These are phyloP conservation scores for Neoaliturus tenellus DNA, from an alignment of 2,888 invertebrate species.

Conservation along the genomic window DNA sequence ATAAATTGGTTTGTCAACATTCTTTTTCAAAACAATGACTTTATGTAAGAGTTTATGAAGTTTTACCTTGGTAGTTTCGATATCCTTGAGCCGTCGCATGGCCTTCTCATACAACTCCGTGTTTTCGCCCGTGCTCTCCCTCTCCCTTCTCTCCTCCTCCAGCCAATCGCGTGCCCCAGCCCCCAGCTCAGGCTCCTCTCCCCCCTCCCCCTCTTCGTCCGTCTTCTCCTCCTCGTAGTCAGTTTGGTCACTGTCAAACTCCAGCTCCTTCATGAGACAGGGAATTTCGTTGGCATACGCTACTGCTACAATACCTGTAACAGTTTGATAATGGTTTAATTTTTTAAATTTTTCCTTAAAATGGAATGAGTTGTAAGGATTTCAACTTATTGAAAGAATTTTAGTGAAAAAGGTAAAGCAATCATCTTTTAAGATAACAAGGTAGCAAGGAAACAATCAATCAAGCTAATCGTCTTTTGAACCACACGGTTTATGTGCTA, in stretches of 20 bases:
- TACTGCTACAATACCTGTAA: conserved; percentile 64
- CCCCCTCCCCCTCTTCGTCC: conserved; percentile 36
- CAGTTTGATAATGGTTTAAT: no score
- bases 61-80: conserved; percentile 62
- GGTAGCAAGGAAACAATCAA: no score
- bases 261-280: conserved; percentile 57
- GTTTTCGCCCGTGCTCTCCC: conserved; percentile 30
- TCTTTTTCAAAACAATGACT: no score
- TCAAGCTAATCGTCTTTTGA: no score
- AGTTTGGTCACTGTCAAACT: conserved; percentile 62
- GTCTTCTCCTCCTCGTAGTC: conserved; percentile 59
- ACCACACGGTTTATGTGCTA: no score
- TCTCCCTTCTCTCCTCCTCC: conserved; percentile 42
- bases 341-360: no score
- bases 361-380: no score
- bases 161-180: conserved; percentile 51
- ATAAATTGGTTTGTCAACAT: no score
- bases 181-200: conserved; percentile 7
- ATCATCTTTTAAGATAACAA: no score
- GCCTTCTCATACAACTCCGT: conserved; percentile 42
- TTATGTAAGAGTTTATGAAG: no score
- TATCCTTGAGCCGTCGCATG: conserved; percentile 43
- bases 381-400: no score
- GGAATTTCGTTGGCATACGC: conserved; percentile 63
- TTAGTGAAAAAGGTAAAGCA: no score